Base-by-base conservation (phyloP, 2,888 invertebrate species). In the Orchestes rusci region DNA sequence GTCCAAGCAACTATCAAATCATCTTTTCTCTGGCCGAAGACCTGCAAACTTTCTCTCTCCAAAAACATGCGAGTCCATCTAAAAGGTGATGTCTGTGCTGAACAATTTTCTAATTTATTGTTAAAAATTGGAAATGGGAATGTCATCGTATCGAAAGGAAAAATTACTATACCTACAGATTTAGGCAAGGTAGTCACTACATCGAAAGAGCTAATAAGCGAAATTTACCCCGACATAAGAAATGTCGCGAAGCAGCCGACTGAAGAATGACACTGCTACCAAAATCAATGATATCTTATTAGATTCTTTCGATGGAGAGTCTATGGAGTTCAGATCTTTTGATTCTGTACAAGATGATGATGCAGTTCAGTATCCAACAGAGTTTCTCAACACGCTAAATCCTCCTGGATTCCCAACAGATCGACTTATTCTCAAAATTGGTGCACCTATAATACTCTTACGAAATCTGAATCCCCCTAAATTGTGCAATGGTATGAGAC, bases 331-430 rank as follows among this genome's bases (percentile, higher is more conserved):
- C 18, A 3, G 19, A 12, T 41, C 41, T 2, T 16, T 41, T 10
- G 41, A 34, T 12, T 28, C 34, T 2, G 34, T 41, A 3, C 15
- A 34, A n/a, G 4, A 15, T 5, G 41, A 41, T 23, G 27, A 41
- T 4, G 34, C 34, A 32, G 41, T 41, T n/a, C 20, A 41, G n/a
- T 41, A 34, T 27, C 41, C 41, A 23, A 17, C 12, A 3, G 47
- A 47, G 30, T 50, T 48, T 43, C 32, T 50, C 7, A 50, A 48
- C 18, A 34, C 45, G 17, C 23, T 46, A 15, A 30, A 39, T 28
- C 29, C 35, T 33, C 36, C 43, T 15, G 50, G 47, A 4, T 37
- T 55, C 34, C 51, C 45, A 38, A 43, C 40, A n/a, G 50, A 54
- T 38, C 36, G 13, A 16, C 37, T 54, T 29, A 10, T 16, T 50